Conservation (phyloP, 1,140 invertebrate genomes). For the Augochlora pura region DNA sequence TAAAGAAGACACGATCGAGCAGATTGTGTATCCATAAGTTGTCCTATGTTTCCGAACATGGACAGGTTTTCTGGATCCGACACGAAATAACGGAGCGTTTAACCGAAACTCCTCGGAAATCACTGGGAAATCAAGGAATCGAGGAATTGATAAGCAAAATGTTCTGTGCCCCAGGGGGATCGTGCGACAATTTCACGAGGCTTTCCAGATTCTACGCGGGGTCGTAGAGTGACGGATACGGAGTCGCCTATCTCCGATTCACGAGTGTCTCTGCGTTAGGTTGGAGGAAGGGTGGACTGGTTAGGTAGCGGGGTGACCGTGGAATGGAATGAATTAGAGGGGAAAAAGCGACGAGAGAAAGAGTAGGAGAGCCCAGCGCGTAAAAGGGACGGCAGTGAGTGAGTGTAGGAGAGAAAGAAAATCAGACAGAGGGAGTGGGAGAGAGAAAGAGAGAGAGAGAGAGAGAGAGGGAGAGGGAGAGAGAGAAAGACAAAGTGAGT, state of each 20-base stretch:
- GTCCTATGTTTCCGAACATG: too few relatives aligned
- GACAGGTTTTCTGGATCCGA: too few relatives aligned
- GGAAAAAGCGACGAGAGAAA: constrained; percentile 11
- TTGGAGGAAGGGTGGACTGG: constrained; percentile 28
- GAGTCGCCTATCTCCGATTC: constrained; percentile 3
- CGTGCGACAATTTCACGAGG: neutral
- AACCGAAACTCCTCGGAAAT: too few relatives aligned
- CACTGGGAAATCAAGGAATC: too few relatives aligned
- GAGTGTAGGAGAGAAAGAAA: neutral
- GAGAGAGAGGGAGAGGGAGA: too few relatives aligned
- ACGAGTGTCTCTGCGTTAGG: constrained; percentile 2
- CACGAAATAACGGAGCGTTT: too few relatives aligned
- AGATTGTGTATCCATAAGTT: too few relatives aligned
- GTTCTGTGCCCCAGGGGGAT: neutral
- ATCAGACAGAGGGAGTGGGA: too few relatives aligned
- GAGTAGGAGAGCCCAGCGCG: constrained; percentile 7
- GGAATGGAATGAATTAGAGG: constrained; percentile 26
- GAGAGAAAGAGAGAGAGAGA: neutral
- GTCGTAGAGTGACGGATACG: neutral
- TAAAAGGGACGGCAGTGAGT: neutral
- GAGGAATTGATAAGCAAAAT: too few relatives aligned
- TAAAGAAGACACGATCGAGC: too few relatives aligned
- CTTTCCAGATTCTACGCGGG: neutral
- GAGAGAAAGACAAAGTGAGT: too few relatives aligned
- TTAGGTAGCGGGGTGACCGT: neutral